Evolutionary conservation across 2,113 vertebrate genomes (phyloP).

Genomic region (Bubalus kerabau): DNA sequence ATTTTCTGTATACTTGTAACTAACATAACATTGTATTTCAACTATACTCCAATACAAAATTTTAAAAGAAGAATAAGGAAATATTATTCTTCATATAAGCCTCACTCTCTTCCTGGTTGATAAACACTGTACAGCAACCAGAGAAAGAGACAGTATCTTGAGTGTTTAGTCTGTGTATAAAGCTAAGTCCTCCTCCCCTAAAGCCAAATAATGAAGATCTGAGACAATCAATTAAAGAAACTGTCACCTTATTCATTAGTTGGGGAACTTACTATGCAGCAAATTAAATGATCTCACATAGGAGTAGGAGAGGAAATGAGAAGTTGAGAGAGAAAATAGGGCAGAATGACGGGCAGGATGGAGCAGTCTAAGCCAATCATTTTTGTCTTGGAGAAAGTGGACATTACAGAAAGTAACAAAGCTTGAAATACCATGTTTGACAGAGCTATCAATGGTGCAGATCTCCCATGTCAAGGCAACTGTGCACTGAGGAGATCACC

Average conservation of each 20-base stretch:
- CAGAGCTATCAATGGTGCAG: background rate
- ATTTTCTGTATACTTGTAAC: background rate
- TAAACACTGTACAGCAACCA: background rate
- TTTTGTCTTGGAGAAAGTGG: background rate
- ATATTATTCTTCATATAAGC: background rate
- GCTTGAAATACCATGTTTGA: background rate
- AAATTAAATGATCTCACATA: background rate
- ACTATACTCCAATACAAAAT: background rate
- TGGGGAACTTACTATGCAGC: background rate
- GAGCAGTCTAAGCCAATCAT: background rate
- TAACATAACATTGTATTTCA: background rate
- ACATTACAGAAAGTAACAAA: background rate
- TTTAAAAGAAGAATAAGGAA: background rate
- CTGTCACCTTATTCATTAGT: background rate
- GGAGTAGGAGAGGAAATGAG: background rate
- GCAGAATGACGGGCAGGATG: background rate
- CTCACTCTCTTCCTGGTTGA: background rate
- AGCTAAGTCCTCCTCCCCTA: background rate
- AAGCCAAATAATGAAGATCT: background rate
- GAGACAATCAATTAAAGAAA: background rate
- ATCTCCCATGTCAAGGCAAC: background rate
- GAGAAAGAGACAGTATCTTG: background rate
- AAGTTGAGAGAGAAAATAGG: background rate
- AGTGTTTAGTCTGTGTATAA: background rate
- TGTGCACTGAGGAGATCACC: background rate